Base-by-base conservation (phyloP, 2,797 vertebrate species). In the Hemibagrus guttatus region DNA sequence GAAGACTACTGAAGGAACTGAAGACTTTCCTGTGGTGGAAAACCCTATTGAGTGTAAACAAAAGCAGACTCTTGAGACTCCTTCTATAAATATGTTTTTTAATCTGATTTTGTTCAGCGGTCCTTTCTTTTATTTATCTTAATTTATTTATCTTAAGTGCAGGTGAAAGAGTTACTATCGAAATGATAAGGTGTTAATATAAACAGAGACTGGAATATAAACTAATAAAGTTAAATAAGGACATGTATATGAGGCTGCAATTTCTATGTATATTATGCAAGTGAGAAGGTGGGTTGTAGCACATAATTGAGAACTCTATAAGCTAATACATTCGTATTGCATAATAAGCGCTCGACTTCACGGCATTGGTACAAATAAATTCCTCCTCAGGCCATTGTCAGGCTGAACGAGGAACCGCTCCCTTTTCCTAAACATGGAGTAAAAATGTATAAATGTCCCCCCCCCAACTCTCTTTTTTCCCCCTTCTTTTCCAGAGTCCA, bases 381-480 rank as follows among this genome's bases (percentile, higher is more conserved):
- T 42, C 80, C 81, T 82, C 69, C 84, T 78, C 56, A 63, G 78
- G 49, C 80, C 90, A 93, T 94, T 95, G 93, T 94, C 90, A 61
- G 52, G n/a, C 12, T 58, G 69, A 59, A 19, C 74, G 83, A 82
- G 78, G 8, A 80, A n/a, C 54, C 75, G 76, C 86, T 79, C 78
- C 80, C 83, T 84, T 78, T 52, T 90, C 92, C 93, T 92, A 87
- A 64, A 84, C 92, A 92, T 83, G 93, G 90, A 91, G 91, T 93
- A 93, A 94, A 93, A 94, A 94, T 93, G 93, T 93, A 93, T 94
- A 94, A 94, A 92, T 92, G 92, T 92, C 89, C 92, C 91, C 92
- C 94, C 94, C 92, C 93, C 92, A n/a, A n/a, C 92, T 94, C 89
- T 94, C 89, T 93, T 17, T 28, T 64, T 13, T 28, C 26, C 92